These are phyloP conservation scores for Drosophila cognata DNA, from an alignment of 2,888 invertebrate species.

Conservation along the genomic window DNA sequence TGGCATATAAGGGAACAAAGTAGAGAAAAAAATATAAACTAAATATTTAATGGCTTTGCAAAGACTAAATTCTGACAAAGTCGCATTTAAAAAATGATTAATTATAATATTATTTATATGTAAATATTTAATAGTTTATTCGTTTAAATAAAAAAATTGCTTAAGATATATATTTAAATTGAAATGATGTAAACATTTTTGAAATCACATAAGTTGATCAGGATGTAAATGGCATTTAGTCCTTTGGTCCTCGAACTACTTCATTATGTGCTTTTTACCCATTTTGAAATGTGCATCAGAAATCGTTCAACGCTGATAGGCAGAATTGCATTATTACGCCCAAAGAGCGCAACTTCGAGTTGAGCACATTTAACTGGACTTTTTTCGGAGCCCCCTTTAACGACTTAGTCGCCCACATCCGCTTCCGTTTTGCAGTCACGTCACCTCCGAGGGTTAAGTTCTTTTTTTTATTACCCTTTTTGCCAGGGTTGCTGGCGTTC, in stretches of 20 bases:
- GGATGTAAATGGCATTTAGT: background rate
- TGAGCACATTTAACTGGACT: background rate
- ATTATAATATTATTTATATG: background rate
- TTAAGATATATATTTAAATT: background rate
- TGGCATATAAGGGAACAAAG: background rate
- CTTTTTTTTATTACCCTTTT: background rate
- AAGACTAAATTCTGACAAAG: background rate
- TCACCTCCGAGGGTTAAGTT: constrained; percentile 39
- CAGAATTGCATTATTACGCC: background rate
- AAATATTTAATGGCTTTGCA: background rate
- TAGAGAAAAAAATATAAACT: background rate
- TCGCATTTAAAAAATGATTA: background rate
- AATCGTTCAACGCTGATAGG: background rate
- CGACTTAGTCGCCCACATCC: constrained; percentile 53
- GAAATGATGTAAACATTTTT: background rate
- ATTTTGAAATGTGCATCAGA: background rate
- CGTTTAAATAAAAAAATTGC: background rate
- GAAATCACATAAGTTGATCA: background rate
- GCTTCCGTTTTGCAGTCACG: constrained; percentile 50
- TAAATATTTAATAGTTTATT: background rate
- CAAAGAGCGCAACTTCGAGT: constrained; percentile 11
- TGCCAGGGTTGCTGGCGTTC: constrained; percentile 30
- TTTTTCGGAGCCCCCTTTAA: constrained; percentile 8
- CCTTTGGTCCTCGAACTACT: background rate
- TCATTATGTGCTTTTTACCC: background rate